phyloP scores from a whole-genome alignment of 2,113 vertebrate genomes.

The Rhea pennata region DNA sequence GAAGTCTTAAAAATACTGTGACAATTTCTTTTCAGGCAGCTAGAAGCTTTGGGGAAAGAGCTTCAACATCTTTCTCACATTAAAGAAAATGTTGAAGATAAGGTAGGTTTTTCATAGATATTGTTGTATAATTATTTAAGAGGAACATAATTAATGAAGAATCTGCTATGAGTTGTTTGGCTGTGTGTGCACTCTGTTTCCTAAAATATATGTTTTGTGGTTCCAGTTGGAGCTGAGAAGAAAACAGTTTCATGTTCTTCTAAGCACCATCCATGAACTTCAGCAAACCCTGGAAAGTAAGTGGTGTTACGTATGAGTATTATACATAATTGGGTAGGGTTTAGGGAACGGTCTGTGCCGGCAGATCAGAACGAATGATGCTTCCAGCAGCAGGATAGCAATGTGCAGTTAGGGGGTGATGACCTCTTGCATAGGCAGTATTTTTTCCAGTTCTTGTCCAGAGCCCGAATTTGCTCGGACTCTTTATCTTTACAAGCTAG shows the following conservation, averaged over 20 bases:
- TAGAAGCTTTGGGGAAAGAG: conserved; percentile 95
- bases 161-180: neutral
- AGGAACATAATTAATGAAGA: neutral
- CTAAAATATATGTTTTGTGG: neutral
- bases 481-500: neutral
- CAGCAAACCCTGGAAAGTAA: conserved; percentile 98
- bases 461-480: neutral
- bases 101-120: conserved; percentile 78
- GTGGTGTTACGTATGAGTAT: conserved; percentile 52
- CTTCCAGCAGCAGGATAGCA: neutral
- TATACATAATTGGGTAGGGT: neutral
- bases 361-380: neutral
- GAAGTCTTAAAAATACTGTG: neutral
- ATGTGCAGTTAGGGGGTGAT: neutral
- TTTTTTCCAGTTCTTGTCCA: neutral
- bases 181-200: neutral
- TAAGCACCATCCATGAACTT: conserved; percentile 97
- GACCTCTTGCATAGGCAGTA: neutral
- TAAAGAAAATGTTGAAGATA: conserved; percentile 97
- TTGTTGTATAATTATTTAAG: neutral
- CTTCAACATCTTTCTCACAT: conserved; percentile 93
- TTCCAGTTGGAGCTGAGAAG: conserved; percentile 92
- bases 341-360: neutral
- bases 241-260: conserved; percentile 97
- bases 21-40: conserved; percentile 82